Evolutionary conservation across 2,113 vertebrate genomes (phyloP).

Genomic region (Rattus norvegicus): GRCr8 NC_086022.1:56394001-56394500

Average conservation of each 20-base stretch:
- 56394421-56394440: constrained; percentile 13
- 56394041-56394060: constrained; percentile 20
- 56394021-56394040: not conserved
- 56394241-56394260: not conserved
- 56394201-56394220: not conserved
- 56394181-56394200: not conserved
- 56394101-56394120: not conserved
- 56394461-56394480: constrained; percentile 2
- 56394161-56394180: not conserved
- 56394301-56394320: not conserved
- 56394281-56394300: not conserved
- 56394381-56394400: constrained; percentile 26
- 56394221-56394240: not conserved
- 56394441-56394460: not conserved
- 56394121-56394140: not conserved
- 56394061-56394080: not conserved
- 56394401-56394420: constrained; percentile 26
- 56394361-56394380: constrained; percentile 61
- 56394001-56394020: not conserved
- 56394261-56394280: not conserved
- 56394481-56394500: not conserved
- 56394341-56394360: constrained; percentile 55
- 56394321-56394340: constrained; percentile 33
- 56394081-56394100: not conserved
- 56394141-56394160: not conserved